A percentile compares a stretch with the other conserved stretches of the same genome.
Conservation (phyloP, 2,797 vertebrate species). For the Arrhamphus sclerolepis region DNA sequence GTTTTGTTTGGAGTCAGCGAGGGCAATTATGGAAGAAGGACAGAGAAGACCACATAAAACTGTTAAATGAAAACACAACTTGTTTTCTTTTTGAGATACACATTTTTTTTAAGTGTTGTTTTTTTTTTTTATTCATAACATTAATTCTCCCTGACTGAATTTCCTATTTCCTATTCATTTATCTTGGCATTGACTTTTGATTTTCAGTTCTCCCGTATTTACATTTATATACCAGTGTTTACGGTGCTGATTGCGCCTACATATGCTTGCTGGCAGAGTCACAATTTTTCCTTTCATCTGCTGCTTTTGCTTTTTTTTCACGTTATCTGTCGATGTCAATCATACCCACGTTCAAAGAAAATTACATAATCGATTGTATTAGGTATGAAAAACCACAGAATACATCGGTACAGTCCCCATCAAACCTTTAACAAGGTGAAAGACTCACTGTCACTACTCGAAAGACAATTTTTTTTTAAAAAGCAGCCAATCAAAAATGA, state of each 20-base stretch:
- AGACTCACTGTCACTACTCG: neutral
- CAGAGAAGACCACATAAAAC: neutral
- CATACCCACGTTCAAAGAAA: conserved; percentile 39
- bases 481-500: neutral
- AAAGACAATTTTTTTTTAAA: neutral
- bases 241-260: no score
- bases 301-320: conserved; percentile 27
- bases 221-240: no score
- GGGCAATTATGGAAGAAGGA: neutral
- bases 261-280: no score
- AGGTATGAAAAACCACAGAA: conserved; percentile 22
- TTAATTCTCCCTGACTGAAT: neutral
- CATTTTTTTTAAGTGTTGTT: no score
- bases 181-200: neutral
- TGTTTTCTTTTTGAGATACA: neutral
- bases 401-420: no score
- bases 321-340: conserved; percentile 60
- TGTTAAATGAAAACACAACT: neutral
- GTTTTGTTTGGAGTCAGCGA: conserved; percentile 36
- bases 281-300: conserved; percentile 12
- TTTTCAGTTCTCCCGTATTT: no score
- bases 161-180: neutral
- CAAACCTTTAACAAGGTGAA: neutral
- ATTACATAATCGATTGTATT: conserved; percentile 63
- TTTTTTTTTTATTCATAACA: no score